Evolutionary conservation across 2,113 vertebrate genomes (phyloP).

Genomic region (Pachypanchax playfairii): DNA sequence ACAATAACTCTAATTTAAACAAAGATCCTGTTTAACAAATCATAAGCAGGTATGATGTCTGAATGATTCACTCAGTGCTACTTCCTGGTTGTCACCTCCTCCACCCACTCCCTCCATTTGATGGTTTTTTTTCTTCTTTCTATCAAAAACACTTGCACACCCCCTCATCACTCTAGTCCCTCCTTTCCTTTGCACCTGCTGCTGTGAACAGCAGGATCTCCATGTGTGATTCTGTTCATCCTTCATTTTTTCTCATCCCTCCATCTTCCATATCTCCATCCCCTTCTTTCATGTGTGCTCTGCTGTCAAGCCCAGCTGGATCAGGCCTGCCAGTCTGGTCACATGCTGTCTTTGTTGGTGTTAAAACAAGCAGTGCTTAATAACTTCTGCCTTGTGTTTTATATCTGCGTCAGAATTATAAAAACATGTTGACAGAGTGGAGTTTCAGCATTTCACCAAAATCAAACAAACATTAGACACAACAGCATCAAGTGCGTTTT

Average conservation of each 20-base stretch:
- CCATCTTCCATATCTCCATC: constrained; percentile 64
- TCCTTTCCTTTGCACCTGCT: constrained; percentile 72
- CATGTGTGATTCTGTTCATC: constrained; percentile 71
- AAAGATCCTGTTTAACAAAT: constrained; percentile 37
- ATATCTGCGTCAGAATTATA: no score
- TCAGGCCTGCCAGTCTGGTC: constrained; percentile 63
- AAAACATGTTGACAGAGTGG: no score
- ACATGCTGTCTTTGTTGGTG: constrained; percentile 65
- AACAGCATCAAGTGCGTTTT: no score
- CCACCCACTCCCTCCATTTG: not conserved
- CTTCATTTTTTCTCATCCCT: constrained; percentile 50
- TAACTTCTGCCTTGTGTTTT: no score
- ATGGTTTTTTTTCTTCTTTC: constrained; percentile 44
- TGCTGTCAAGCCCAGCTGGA: constrained; percentile 76
- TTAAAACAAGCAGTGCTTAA: constrained; percentile 42
- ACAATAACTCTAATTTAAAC: constrained; percentile 49
- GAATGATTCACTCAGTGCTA: constrained; percentile 54
- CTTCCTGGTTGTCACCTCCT: constrained; percentile 48
- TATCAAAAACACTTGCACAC: constrained; percentile 31
- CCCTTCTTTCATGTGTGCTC: constrained; percentile 75
- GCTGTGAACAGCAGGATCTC: constrained; percentile 79
- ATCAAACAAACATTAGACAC: no score
- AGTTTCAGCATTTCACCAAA: no score
- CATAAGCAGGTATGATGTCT: constrained; percentile 46
- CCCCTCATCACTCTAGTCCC: not conserved